phyloP scores from a whole-genome alignment of 2,113 vertebrate genomes.

The Sporophila hypoxantha region DNA sequence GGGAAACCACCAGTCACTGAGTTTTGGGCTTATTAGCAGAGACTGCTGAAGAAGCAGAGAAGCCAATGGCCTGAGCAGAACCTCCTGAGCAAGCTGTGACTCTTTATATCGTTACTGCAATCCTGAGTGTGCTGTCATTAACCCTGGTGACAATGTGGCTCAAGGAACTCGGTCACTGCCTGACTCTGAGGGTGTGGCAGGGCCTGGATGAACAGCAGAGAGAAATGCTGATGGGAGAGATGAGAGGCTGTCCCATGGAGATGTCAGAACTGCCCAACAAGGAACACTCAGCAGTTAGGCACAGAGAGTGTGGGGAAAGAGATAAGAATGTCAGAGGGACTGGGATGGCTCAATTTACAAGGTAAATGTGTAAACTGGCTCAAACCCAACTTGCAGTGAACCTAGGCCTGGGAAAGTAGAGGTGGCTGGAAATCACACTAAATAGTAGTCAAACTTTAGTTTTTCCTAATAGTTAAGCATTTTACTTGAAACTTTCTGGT shows the following conservation, averaged over 20 bases:
- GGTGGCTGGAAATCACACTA: not conserved
- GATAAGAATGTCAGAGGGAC: not conserved
- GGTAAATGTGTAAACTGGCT: not conserved
- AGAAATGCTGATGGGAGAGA: not conserved
- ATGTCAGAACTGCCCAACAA: fast-evolving
- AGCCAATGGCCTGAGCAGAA: not conserved
- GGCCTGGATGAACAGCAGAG: not conserved
- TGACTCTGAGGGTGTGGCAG: fast-evolving
- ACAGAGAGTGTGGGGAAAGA: not conserved
- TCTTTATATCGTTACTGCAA: not conserved
- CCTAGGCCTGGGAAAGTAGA: not conserved
- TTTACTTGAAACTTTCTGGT: not conserved
- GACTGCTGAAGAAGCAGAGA: not conserved
- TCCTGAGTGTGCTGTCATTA: fast-evolving
- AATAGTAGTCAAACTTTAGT: not conserved
- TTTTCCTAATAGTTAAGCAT: not conserved
- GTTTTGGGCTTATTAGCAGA: not conserved
- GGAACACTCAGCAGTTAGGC: not conserved
- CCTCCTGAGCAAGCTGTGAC: not conserved
- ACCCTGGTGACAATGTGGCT: not conserved
- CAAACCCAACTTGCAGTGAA: not conserved
- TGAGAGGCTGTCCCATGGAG: fast-evolving
- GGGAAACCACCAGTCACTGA: not conserved
- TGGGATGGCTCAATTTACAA: not conserved
- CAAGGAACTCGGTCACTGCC: not conserved